Evolutionary conservation across 2,888 invertebrate species (phyloP), one percentile per base, ranked within the genome.

Genomic region (Drosophila neotestacea): DNA sequence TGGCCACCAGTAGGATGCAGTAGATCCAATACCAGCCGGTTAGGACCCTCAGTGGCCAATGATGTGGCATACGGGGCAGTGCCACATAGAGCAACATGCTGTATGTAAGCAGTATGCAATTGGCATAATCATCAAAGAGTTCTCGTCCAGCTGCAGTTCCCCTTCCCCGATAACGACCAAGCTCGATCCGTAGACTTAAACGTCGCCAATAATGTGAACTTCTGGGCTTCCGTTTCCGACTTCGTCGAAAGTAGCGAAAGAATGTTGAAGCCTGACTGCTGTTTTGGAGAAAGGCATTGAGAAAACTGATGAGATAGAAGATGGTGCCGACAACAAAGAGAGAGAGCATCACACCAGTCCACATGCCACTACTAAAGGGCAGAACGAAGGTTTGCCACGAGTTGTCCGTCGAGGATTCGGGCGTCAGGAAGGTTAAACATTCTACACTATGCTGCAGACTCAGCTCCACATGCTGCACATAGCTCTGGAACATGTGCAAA

Each of bases 21-120:
- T 97, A 97, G 2, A 97, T 91, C 97, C 97, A 97, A 92, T 97
- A 97, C 95, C 96, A 97, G 0, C 97, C 97, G 1, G 97, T 96
- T 11, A 97, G 93, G 32, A 97, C 93, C 38, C 97, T 93, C 44
- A 97, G 93, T 0, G 97, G 95, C 97, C 97, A 97, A 13, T 95
- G 96, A 13, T 94, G 94, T 0, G 97, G 97, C 77, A 97, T 93
- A 85, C 94, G 95, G 0, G 97, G 97, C 62, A 97, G 89, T 0
- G 97, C 96, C 30, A 97, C 95, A 73, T 96, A 94, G 6, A 97
- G 93, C 51, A 96, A 91, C 96, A 97, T 97, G 81, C 96, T 95
- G 86, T 95, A 97, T 0, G 96, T 96, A 81, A 97, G 95, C 11
- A 97, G 93, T 71, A 96, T 94, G 90, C 96, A 96, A 91, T 96